These are phyloP conservation scores for Thalassoma bifasciatum DNA, from an alignment of 2,113 vertebrate genomes.

Conservation along the genomic window DNA sequence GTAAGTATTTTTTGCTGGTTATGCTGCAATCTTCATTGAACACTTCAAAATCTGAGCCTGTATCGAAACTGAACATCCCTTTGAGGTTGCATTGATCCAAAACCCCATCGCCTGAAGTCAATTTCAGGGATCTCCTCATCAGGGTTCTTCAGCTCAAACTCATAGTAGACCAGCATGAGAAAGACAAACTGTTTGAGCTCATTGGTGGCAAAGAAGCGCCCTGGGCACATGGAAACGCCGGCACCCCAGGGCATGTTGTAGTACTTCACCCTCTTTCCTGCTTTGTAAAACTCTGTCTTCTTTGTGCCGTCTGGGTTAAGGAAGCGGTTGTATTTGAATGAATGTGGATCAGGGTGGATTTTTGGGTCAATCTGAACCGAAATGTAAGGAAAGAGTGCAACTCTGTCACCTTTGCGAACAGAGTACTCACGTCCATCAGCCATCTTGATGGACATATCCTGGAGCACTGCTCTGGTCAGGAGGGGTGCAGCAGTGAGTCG, in stretches of 20 bases:
- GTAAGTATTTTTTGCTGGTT: not conserved
- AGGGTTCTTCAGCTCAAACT: slow-evolving; percentile 86
- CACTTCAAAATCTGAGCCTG: slow-evolving; percentile 72
- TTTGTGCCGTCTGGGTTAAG: slow-evolving; percentile 84
- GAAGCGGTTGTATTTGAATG: slow-evolving; percentile 90
- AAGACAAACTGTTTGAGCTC: slow-evolving; percentile 93
- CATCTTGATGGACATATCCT: slow-evolving; percentile 82
- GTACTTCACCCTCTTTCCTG: slow-evolving; percentile 88
- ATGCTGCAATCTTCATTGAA: not conserved
- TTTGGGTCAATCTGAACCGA: slow-evolving; percentile 89
- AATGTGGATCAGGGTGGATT: slow-evolving; percentile 86
- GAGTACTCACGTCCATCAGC: slow-evolving; percentile 76
- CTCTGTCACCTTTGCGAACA: slow-evolving; percentile 86
- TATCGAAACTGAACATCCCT: slow-evolving; percentile 86
- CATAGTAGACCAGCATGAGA: slow-evolving; percentile 89
- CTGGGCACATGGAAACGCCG: slow-evolving; percentile 89
- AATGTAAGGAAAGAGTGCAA: slow-evolving; percentile 88
- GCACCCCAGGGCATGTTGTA: slow-evolving; percentile 94
- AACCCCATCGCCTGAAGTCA: slow-evolving; percentile 87
- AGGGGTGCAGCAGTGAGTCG: slow-evolving; percentile 83
- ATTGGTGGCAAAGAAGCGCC: slow-evolving; percentile 89
- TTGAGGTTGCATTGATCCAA: slow-evolving; percentile 88
- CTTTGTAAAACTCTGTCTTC: slow-evolving; percentile 90
- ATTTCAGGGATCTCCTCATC: slow-evolving; percentile 82
- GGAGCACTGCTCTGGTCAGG: slow-evolving; percentile 82